Evolutionary conservation across 2,888 invertebrate genomes (phyloP).

Genomic region (Tachina lurida): DNA sequence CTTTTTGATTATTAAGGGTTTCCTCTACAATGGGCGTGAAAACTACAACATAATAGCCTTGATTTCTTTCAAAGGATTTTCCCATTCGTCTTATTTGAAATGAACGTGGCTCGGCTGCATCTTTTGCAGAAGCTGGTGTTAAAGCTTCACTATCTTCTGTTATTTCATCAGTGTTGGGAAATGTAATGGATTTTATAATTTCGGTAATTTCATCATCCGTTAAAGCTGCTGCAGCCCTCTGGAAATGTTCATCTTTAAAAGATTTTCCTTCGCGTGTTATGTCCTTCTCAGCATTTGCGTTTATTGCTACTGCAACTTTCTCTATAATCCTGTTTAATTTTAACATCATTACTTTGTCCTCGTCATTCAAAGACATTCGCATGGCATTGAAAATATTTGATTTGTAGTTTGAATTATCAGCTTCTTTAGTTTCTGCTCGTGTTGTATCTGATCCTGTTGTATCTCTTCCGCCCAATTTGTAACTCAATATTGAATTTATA

Average conservation of each 20-base stretch:
- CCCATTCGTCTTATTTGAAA: background rate
- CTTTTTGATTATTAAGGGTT: background rate
- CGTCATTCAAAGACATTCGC: constrained; percentile 63
- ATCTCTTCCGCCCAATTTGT: background rate
- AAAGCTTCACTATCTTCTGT: constrained; percentile 60
- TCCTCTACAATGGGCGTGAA: constrained; percentile 62
- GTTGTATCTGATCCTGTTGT: background rate
- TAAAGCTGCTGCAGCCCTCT: constrained; percentile 57
- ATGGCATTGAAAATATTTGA: constrained; percentile 15
- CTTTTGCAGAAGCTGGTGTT: background rate
- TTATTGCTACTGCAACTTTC: constrained; percentile 18
- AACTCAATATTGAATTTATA: background rate
- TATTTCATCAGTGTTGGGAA: constrained; percentile 56
- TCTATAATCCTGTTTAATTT: constrained; percentile 60
- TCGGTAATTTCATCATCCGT: constrained; percentile 72
- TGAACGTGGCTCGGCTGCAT: constrained; percentile 54
- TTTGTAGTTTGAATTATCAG: background rate
- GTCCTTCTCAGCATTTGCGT: background rate
- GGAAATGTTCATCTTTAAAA: constrained; percentile 44
- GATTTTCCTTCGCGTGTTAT: constrained; percentile 43
- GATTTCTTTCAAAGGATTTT: constrained; percentile 1
- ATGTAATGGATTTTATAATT: constrained; percentile 72
- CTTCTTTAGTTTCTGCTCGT: background rate
- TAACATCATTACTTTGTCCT: constrained; percentile 62
- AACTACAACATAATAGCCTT: constrained; percentile 71